These are phyloP conservation scores for Dolichoris vasculosae DNA, from an alignment of 1,140 invertebrate species.

Conservation along the genomic window DNA sequence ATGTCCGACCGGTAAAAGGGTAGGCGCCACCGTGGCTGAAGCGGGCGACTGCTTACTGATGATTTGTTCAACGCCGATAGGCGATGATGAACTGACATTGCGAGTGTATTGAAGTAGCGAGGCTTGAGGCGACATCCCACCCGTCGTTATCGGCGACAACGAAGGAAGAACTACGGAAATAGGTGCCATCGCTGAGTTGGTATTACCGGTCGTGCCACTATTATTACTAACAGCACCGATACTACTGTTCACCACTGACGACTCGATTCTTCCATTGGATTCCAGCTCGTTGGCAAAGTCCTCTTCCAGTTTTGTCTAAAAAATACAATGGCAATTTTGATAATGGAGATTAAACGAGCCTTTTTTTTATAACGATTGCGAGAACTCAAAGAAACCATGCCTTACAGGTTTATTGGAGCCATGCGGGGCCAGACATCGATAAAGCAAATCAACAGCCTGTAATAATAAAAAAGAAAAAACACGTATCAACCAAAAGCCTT, in stretches of 20 bases:
- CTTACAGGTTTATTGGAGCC: constrained; percentile 75
- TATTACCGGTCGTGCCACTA: neutral
- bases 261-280: constrained; percentile 49
- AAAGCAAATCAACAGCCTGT: constrained; percentile 75
- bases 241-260: constrained; percentile 46
- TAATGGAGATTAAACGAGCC: constrained; percentile 14
- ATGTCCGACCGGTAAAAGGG: constrained; percentile 54
- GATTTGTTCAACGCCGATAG: constrained; percentile 37
- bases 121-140: constrained; percentile 32
- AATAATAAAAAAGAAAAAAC: constrained; percentile 74
- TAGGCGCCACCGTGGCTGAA: constrained; percentile 50
- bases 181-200: constrained; percentile 62
- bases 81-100: constrained; percentile 20
- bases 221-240: neutral
- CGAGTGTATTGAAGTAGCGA: constrained; percentile 56
- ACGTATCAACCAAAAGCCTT: constrained; percentile 71
- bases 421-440: constrained; percentile 75
- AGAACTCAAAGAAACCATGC: constrained; percentile 73
- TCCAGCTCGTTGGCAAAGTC: constrained; percentile 68
- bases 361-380: constrained; percentile 38
- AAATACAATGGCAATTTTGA: constrained; percentile 55
- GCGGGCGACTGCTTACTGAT: constrained; percentile 18
- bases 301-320: constrained; percentile 71
- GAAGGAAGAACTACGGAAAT: constrained; percentile 69
- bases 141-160: constrained; percentile 63